Percentiles rank a stretch among this genome's conserved stretches.
Conservation (phyloP, 2,113 vertebrate species). For the Candoia aspera region DNA sequence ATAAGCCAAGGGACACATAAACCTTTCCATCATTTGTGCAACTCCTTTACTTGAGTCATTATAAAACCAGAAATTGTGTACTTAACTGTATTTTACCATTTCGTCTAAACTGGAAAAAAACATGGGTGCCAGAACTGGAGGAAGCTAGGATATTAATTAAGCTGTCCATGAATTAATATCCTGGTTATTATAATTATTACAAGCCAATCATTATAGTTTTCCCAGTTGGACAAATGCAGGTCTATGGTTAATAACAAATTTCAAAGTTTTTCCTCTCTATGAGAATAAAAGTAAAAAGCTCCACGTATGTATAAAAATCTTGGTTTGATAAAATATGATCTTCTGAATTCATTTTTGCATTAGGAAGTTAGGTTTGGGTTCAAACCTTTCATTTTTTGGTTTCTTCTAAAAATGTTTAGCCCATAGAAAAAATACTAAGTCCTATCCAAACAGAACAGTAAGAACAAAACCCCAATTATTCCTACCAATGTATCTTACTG, state of each 20-base stretch:
- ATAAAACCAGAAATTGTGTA: neutral
- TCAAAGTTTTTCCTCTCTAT: neutral
- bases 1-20: neutral
- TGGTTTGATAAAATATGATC: neutral
- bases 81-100: neutral
- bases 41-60: neutral
- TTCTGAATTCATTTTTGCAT: neutral
- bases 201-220: neutral
- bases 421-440: neutral
- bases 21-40: neutral
- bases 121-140: neutral
- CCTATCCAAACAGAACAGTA: neutral
- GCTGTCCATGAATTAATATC: neutral
- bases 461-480: neutral
- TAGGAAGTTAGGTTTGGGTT: conserved; percentile 8
- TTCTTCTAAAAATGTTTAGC: neutral
- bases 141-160: neutral
- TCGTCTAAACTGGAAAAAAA: neutral
- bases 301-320: neutral
- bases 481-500: neutral
- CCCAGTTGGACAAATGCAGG: neutral
- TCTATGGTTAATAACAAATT: neutral
- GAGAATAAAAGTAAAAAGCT: neutral
- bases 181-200: neutral
- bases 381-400: neutral